Evolutionary conservation across 2,113 vertebrate species (phyloP), one percentile per base, ranked within the genome.

Genomic region (Fukomys damarensis): DNA sequence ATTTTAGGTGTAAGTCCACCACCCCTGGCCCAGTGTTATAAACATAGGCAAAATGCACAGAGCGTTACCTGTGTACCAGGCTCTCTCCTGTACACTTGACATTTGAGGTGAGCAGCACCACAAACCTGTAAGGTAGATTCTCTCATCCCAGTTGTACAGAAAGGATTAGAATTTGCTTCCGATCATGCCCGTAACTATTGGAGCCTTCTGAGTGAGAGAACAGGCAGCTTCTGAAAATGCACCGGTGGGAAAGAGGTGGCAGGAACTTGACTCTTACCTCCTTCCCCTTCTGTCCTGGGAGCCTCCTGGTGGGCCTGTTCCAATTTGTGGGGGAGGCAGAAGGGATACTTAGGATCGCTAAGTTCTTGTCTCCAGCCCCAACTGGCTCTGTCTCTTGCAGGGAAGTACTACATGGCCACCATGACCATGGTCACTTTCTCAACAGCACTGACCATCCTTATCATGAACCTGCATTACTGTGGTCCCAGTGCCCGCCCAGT

Each of bases 401-500:
- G 99, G 66, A 99, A 99, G 86, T 99, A 99, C 97, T 99, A 99
- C 98, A 99, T 99, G 16, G 99, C 99, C 92, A 99, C 99, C 7
- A 99, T 99, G 99, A 99, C 99, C 65, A 99, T 99, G 99, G 99
- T 99, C 97, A 99, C 99, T 0, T 99, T 99, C 96, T 99, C 99
- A 80, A 99, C 99, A 0, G 99, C 99, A 0, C 95, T 99, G 89
- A 99, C 99, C 93, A 99, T 99, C 97, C 99, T 99, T 96, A 99
- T 99, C 97, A 99, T 99, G 99, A 99, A 99, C 86, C 96, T 99
- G 88, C 99, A 99, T 96, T 99, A 99, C 98, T 99, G 99, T 4
- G 99, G 99, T 4, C 99, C 99, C 0, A 99, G 99, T 14, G 99
- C 99, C 5, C 98, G 98, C 30, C 99, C 99, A 0, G 99, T 99